phyloP scores from a whole-genome alignment of 2,113 vertebrate genomes.

The Chrysochloris asiatica region DNA sequence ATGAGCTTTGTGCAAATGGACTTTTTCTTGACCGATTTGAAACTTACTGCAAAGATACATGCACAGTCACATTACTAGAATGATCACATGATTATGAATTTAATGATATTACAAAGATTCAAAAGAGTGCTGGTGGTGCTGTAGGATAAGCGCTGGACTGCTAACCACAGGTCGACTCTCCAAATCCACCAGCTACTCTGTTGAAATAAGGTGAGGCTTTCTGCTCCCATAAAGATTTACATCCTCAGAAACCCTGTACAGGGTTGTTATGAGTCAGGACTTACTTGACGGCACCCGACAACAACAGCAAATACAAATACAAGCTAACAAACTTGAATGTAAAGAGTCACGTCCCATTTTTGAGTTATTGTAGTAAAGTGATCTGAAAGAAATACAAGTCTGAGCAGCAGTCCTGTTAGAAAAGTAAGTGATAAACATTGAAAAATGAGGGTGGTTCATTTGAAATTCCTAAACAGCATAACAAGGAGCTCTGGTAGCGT shows the following conservation, averaged over 20 bases:
- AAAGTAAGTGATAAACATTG: neutral
- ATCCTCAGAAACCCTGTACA: no score
- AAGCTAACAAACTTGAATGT: neutral
- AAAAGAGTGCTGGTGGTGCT: no score
- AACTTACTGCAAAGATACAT: neutral
- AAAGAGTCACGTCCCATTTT: neutral
- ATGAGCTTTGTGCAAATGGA: neutral
- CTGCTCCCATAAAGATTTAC: no score
- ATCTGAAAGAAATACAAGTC: neutral
- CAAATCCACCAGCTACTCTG: no score
- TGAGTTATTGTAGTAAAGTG: neutral
- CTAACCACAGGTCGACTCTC: no score
- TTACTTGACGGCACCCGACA: no score
- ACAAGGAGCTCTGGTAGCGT: no score
- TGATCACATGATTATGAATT: neutral
- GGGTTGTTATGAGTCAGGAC: no score
- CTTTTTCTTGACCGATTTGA: neutral
- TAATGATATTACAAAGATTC: neutral
- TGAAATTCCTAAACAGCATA: conserved; percentile 18
- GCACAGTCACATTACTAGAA: neutral
- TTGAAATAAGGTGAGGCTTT: no score
- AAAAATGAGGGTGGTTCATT: conserved; percentile 4
- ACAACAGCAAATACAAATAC: no score
- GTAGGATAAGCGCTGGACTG: no score
- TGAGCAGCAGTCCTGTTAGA: neutral